Base-by-base conservation (phyloP, 2,113 vertebrate genomes). In the Amazona guildingii region DNA sequence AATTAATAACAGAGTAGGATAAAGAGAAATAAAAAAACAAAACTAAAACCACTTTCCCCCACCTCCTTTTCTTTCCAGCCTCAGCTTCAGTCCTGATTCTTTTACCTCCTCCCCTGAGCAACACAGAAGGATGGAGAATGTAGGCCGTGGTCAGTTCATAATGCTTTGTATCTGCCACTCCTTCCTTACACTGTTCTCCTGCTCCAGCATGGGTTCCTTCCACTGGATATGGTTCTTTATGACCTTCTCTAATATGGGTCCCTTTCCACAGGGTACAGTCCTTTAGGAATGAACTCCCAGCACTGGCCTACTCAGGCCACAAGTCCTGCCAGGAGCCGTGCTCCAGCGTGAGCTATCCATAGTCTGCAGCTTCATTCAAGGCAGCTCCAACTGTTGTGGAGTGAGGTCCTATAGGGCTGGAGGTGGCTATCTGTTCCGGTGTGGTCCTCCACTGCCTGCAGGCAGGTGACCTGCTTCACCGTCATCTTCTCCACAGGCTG, bases 191-290 rank as follows among this genome's bases (percentile, higher is more conserved):
- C 28, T 41, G 9, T 46, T 88, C 5, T 13, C 19, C 31, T 62
- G 25, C 21, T 70, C 9, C 33, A 39, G 20, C n/a, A 21, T 7
- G 11, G 27, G 16, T 5, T 7, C 4, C 11, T 74, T 18, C 17
- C 13, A 19, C 4, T 9, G 17, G 29, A 59, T 20, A 9, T 4
- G 18, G 10, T 48, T 88, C 39, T 61, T 83, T 25, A 55, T 0
- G 18, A 28, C 7, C 16, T 86, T 63, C 25, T 88, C 48, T 1
- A 3, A 2, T 1, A 1, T 15, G 12, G 4, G 19, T n/a, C 43
- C 54, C 4, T 69, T 82, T 61, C 11, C n/a, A 43, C 27, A 39
- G 11, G 13, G 18, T 44, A 9, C 11, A 49, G 13, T 37, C 43
- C 46, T 90, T 76, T 13, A 39, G 6, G 33, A 62, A 68, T 59